A percentile compares a stretch with the other conserved stretches of the same genome.
Evolutionary conservation across 2,113 vertebrate genomes (phyloP).

Genomic region (Elaphurus davidianus): DNA sequence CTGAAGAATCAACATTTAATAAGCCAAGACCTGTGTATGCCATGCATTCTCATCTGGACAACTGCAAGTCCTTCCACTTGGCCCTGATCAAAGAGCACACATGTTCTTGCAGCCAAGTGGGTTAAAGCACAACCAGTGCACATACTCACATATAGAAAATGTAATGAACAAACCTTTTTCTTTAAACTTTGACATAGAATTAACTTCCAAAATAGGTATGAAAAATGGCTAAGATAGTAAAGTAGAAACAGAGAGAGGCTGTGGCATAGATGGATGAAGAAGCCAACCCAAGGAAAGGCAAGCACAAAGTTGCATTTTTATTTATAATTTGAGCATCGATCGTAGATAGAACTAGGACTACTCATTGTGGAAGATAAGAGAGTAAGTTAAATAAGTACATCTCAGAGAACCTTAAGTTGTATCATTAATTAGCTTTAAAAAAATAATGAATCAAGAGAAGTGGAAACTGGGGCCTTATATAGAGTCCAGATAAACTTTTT

Average conservation of each 20-base stretch:
- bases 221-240: not conserved
- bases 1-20: not conserved
- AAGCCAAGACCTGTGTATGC: not conserved
- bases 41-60: not conserved
- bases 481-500: not conserved
- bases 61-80: not conserved
- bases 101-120: not conserved
- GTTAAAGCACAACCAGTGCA: slow-evolving; percentile 10
- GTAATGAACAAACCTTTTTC: not conserved
- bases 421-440: not conserved
- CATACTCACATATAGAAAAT: not conserved
- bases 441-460: not conserved
- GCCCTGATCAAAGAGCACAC: not conserved
- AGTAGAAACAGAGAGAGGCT: not conserved
- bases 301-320: not conserved
- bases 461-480: not conserved
- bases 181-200: not conserved
- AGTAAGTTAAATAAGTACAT: not conserved
- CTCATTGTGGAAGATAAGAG: not conserved
- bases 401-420: not conserved
- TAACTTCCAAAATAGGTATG: not conserved
- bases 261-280: not conserved
- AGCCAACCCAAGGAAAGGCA: not conserved
- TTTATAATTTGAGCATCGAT: not conserved
- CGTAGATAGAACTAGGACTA: not conserved